Conservation (phyloP, 2,888 invertebrate genomes). For the Trachelus stipa region DNA sequence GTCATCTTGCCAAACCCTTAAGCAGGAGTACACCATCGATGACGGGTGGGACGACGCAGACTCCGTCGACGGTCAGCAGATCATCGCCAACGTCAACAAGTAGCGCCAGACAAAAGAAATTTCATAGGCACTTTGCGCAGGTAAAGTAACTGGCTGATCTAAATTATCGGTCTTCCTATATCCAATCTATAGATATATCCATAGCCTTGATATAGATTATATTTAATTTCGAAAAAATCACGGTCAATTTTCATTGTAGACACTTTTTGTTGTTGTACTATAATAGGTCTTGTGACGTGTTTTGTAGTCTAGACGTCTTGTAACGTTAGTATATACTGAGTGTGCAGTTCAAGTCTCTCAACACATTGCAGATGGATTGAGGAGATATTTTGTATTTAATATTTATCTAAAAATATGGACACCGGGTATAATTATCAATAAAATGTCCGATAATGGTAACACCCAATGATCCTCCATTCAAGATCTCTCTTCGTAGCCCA, state of each 20-base stretch:
- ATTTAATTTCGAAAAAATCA: background rate
- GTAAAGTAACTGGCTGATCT: slow-evolving; percentile 32
- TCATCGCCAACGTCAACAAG: slow-evolving; percentile 71
- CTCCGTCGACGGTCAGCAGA: slow-evolving; percentile 58
- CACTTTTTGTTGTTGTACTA: background rate
- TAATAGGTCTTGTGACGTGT: too few relatives aligned
- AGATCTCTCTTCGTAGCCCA: background rate
- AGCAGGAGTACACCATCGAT: slow-evolving; percentile 67
- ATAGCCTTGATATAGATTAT: background rate
- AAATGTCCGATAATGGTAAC: background rate
- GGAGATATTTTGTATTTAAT: too few relatives aligned
- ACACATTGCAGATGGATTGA: too few relatives aligned
- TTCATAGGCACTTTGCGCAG: slow-evolving; percentile 87
- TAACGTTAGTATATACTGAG: too few relatives aligned
- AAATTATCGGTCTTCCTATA: too few relatives aligned
- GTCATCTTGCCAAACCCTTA: slow-evolving; percentile 65
- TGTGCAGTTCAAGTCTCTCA: too few relatives aligned
- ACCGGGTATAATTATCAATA: too few relatives aligned
- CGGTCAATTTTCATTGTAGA: background rate
- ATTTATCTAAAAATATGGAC: too few relatives aligned
- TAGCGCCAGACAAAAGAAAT: slow-evolving; percentile 88
- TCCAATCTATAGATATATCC: background rate
- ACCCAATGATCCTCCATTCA: background rate
- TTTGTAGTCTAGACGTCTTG: too few relatives aligned
- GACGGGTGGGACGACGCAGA: slow-evolving; percentile 58